phyloP scores from a whole-genome alignment of 2,113 vertebrate species.

The Melanerpes aurifrons region DNA sequence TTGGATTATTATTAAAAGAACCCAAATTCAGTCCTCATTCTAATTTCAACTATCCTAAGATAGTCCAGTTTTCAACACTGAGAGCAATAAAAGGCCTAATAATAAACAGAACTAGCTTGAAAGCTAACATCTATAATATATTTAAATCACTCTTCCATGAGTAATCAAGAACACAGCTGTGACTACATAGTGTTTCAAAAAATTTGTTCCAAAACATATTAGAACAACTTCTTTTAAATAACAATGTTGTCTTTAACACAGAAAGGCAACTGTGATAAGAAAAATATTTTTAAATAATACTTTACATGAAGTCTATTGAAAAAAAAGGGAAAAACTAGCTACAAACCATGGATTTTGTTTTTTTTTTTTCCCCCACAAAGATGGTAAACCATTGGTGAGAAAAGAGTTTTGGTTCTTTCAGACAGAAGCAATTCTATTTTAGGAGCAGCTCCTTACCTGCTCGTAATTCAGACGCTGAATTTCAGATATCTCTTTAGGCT shows the following conservation, averaged over 20 bases:
- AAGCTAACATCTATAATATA: not conserved
- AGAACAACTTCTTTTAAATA: not conserved
- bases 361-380: not conserved
- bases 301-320: not conserved
- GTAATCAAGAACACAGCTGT: not conserved
- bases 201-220: not conserved
- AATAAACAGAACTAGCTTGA: not conserved
- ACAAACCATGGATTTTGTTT: not conserved
- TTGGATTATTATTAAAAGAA: not conserved
- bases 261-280: not conserved
- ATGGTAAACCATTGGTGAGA: not conserved
- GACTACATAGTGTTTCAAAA: not conserved
- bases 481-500: conserved; percentile 98
- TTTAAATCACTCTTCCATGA: not conserved
- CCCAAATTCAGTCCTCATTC: not conserved
- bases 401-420: not conserved
- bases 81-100: not conserved
- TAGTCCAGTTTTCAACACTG: not conserved
- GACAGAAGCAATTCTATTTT: not conserved
- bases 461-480: conserved; percentile 97
- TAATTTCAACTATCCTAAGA: not conserved
- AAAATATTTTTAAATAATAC: not conserved
- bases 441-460: conserved; percentile 84
- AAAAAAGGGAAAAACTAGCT: not conserved
- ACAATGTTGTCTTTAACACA: not conserved